Evolutionary conservation across 1,140 invertebrate genomes (phyloP).

Genomic region (Mylabris phalerata): DNA sequence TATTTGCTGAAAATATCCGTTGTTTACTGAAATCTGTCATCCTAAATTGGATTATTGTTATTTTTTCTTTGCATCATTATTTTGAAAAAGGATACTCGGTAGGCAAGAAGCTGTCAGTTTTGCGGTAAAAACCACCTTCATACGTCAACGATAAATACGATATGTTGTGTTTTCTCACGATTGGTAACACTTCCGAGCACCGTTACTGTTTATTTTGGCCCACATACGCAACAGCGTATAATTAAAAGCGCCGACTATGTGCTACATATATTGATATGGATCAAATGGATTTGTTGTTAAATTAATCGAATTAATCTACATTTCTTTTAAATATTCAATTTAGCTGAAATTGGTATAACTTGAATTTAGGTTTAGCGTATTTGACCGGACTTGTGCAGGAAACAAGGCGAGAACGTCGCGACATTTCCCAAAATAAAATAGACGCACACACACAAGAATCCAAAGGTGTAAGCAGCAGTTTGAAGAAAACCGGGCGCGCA

Average conservation of each 20-base stretch:
- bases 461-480: too few relatives aligned
- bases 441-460: not conserved
- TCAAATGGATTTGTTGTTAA: too few relatives aligned
- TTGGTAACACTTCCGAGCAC: constrained; percentile 9
- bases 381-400: not conserved
- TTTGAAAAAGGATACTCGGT: not conserved
- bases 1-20: too few relatives aligned
- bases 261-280: too few relatives aligned
- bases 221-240: constrained; percentile 1
- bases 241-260: not conserved
- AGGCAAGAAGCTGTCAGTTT: too few relatives aligned
- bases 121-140: not conserved
- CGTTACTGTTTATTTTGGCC: constrained; percentile 10
- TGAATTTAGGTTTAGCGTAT: too few relatives aligned
- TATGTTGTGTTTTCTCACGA: constrained; percentile 9
- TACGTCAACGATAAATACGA: not conserved
- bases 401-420: not conserved
- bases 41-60: not conserved
- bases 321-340: too few relatives aligned
- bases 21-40: not conserved
- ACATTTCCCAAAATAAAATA: constrained; percentile 4
- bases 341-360: too few relatives aligned
- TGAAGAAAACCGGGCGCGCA: not conserved
- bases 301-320: too few relatives aligned
- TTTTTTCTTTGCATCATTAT: not conserved